Conservation (phyloP, 2,888 invertebrate genomes). For the Thereva unica region DNA sequence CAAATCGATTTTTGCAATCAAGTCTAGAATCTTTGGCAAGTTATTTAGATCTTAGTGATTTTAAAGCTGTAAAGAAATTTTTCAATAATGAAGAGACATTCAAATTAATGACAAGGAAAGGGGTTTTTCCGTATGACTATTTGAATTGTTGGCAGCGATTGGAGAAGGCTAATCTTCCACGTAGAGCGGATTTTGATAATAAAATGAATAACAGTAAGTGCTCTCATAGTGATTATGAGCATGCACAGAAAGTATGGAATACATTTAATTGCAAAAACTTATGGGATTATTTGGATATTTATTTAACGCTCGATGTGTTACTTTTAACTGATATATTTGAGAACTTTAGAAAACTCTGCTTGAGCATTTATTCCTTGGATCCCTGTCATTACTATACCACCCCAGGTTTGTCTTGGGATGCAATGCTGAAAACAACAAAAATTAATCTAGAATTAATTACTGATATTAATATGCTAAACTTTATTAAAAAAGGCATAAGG, state of each 20-base stretch:
- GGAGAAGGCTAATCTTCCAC: constrained; percentile 40
- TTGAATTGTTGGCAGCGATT: constrained; percentile 42
- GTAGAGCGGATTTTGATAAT: constrained; percentile 43
- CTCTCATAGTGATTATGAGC: constrained; percentile 46
- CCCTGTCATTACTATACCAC: constrained; percentile 25
- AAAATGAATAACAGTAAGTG: constrained; percentile 43
- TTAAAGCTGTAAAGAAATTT: constrained; percentile 6
- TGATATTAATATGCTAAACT: constrained; percentile 16
- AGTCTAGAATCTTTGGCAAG: constrained; percentile 39
- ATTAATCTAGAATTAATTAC: constrained; percentile 20
- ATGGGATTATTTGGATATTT: constrained; percentile 50
- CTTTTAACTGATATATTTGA: constrained; percentile 47
- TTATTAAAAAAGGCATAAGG: constrained; percentile 31
- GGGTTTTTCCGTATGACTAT: constrained; percentile 50
- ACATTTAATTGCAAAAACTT: constrained; percentile 47
- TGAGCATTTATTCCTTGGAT: constrained; percentile 15
- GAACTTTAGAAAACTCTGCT: constrained; percentile 22
- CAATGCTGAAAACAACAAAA: constrained; percentile 18
- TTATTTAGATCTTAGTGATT: constrained; percentile 19
- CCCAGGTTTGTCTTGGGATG: constrained; percentile 24
- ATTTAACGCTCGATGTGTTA: constrained; percentile 49
- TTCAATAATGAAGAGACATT: constrained; percentile 42
- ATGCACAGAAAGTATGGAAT: constrained; percentile 50
- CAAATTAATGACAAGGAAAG: constrained; percentile 45
- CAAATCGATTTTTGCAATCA: constrained; percentile 24